Evolutionary conservation across 2,797 vertebrate species (phyloP), one percentile per base, ranked within the genome.

Genomic region (Podargus strigoides): DNA sequence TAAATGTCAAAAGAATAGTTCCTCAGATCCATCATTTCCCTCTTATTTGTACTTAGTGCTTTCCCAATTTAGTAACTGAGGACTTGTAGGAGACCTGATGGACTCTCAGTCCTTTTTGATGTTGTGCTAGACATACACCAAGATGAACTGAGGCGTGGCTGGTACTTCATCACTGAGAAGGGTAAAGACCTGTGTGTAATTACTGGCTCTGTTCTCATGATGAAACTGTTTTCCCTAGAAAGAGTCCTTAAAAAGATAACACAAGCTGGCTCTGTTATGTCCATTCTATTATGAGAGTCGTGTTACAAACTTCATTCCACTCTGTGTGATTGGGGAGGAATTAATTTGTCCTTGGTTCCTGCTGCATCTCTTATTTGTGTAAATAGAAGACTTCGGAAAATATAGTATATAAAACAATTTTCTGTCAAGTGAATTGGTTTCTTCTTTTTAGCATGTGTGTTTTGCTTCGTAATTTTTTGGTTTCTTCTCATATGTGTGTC

Each of bases 11-110:
- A 96, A 94, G 50, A 73, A 91, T 91, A 15, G 4, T 56, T 95
- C 52, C 70, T 89, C 81, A 93, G 69, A 96, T 91, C 53, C 72
- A 88, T 93, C 68, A 93, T 89, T 90, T 95, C 68, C 21, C 30
- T 89, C 12, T 68, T 82, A 91, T 42, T 93, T 0, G 2, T 88
- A 77, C 36, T 70, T 70, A 66, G 7, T 74, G 23, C 63, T 93
- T 80, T 90, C 37, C 26, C 77, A 44, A 1, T 84, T 92, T 83
- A 81, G 52, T 73, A 83, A 68, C n/a, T 5, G 4, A 77, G 39
- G 64, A 32, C 28, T 85, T 82, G 30, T 6, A 47, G 64, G 63
- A 87, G 55, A 64, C 27, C 41, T 74, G 84, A 22, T 90, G 78
- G 44, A 19, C 4, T 7, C n/a, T 81, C 39, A 26, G 6, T 72